These are phyloP conservation scores for Lasioglossum zephyrum DNA, from an alignment of 2,888 invertebrate genomes.

Conservation along the genomic window DNA sequence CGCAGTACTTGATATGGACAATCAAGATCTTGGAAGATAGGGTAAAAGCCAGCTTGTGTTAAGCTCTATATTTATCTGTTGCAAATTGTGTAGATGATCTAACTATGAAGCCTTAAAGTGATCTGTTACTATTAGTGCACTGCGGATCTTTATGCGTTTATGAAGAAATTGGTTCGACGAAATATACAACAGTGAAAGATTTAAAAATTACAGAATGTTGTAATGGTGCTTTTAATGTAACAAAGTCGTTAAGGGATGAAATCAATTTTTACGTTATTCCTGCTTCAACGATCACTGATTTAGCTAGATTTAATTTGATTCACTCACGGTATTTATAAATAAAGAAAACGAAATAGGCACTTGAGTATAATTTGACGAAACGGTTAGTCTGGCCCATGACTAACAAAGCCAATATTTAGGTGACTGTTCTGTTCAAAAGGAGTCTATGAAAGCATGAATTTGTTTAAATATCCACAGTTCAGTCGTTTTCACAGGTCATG, in stretches of 20 bases:
- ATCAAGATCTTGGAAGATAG: constrained; percentile 9
- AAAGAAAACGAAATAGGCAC: not conserved
- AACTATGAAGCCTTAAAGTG: not conserved
- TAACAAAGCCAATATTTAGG: not conserved
- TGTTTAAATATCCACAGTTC: not conserved
- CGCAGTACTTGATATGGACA: not conserved
- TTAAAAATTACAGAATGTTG: too few relatives aligned
- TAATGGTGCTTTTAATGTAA: too few relatives aligned
- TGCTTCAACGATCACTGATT: not conserved
- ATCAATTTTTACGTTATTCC: too few relatives aligned
- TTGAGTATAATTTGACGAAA: not conserved
- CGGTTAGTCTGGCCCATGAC: not conserved
- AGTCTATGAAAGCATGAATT: not conserved
- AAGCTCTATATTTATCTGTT: not conserved
- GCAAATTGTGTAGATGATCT: not conserved
- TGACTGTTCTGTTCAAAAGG: not conserved
- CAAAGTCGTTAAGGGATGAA: too few relatives aligned
- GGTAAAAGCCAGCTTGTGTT: not conserved
- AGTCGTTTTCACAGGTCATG: not conserved
- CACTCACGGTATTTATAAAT: not conserved
- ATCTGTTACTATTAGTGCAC: too few relatives aligned
- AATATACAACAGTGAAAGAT: too few relatives aligned
- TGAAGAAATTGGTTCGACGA: too few relatives aligned
- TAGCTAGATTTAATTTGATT: not conserved
- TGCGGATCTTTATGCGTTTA: too few relatives aligned